Evolutionary conservation across 2,797 vertebrate genomes (phyloP), one percentile per base, ranked within the genome.

Genomic region (Heliangelus exortis): DNA sequence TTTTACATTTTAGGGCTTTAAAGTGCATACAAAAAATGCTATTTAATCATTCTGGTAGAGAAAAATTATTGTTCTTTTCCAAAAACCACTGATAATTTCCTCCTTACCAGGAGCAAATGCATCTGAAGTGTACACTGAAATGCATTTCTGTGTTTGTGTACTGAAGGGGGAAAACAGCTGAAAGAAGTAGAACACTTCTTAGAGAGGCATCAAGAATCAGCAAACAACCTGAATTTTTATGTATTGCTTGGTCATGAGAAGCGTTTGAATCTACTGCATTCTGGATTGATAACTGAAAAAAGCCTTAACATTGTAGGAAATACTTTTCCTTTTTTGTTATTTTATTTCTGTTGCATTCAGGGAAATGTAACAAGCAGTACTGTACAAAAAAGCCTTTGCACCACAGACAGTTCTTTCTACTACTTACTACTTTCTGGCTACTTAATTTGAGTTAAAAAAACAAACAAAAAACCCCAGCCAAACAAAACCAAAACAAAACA

Each of bases 301-400:
- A 69, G 23, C 0, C 6, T 71, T 62, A 58, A 59, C 6, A 14
- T 20, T 47, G 2, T 14, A 66, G 18, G 4, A 87, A 71, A 41
- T 2, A 43, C 51, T 10, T 39, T 61, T n/a, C 54, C 1, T 67
- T 48, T 11, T 11, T 31, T 69, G 1, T 84, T 36, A 2, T n/a
- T 34, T 19, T 14, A 39, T 36, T 84, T 61, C 41, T 66, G 7
- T 6, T 74, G 5, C 12, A 19, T 74, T 84, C 8, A 62, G 10
- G 9, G 33, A 84, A 57, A 69, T 11, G 0, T 1, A 65, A 29
- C 1, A 34, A 4, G 3, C 6, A 23, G 4, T 36, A 63, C 3
- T 48, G 7, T 6, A 61, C 73, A 12, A 51, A 83, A 69, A 80
- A 39, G 1, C 1, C 1, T 0, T 3, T 2, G 3, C 47, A 31